A percentile compares a stretch with the other conserved stretches of the same genome.
These are phyloP conservation scores for Aphrophora alni DNA, from an alignment of 2,888 invertebrate genomes.

Conservation along the genomic window DNA sequence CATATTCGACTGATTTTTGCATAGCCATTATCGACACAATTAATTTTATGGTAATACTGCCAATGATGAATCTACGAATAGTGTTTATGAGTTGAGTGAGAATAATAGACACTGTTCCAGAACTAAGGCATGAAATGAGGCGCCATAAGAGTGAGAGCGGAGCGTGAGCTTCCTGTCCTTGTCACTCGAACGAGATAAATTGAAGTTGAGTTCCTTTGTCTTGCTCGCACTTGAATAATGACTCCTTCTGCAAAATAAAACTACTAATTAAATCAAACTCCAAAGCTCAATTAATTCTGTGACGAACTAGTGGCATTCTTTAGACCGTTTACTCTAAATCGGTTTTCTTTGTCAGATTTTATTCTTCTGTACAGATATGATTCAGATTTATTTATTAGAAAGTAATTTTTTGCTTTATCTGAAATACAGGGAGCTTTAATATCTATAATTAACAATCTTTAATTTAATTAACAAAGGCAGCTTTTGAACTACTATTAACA, in stretches of 20 bases:
- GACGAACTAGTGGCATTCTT: neutral
- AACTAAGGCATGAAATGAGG: neutral
- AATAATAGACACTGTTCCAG: neutral
- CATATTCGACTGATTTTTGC: no score
- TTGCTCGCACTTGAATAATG: neutral
- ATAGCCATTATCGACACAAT: no score
- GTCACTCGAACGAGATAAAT: neutral
- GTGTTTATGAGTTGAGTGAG: no score
- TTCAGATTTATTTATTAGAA: no score
- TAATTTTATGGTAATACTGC: no score
- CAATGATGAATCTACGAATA: no score
- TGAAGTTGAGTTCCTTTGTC: neutral
- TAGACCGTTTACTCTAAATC: neutral
- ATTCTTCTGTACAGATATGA: no score
- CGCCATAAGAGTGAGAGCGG: neutral
- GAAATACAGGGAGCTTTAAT: no score
- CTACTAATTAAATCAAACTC: constrained; percentile 9
- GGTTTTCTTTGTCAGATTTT: neutral
- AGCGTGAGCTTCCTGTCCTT: neutral
- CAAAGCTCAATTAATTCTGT: neutral
- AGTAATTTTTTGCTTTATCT: no score
- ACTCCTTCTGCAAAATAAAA: neutral
- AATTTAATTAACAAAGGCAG: no score
- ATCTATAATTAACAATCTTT: no score
- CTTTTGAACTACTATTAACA: no score